Base-by-base conservation (phyloP, 2,888 invertebrate genomes). In the Ophraella communa region DNA sequence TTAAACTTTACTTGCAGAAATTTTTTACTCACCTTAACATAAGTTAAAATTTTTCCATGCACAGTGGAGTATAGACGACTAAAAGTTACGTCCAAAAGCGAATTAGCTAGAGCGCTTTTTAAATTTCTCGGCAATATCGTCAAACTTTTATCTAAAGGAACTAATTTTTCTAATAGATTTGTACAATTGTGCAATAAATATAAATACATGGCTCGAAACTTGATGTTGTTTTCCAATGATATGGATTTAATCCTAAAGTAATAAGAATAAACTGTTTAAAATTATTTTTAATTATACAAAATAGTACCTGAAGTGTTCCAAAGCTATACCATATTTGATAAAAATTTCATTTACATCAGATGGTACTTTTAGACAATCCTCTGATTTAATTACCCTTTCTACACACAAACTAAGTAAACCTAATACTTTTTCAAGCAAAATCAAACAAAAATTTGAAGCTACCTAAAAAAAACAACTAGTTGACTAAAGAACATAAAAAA, bases 321-420 rank as follows among this genome's bases (percentile, higher is more conserved):
- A 72, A 42, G 86, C 78, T 64, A 88, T 88, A 11, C 88, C 89
- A 65, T 88, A 77, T 68, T 86, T 79, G n/a, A 85, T 81, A 78
- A 89, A 84, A 7, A 84, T 79, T 79, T 85, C 84, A 69, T 85
- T 85, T 47, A 86, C 83, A 72, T 85, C 85, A 65, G 85, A 85
- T 14, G 85, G 80, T 62, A 87, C 82, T 54, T 85, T 84, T 65
- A 84, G 78, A 57, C 84, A 80, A 1, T 81, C 82, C 73, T 84
- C 83, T 49, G 82, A 81, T 39, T 76, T 78, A 90, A 66, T 89
- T 85, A 35, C 79, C 77, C 85, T 84, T 73, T 80, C 83, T 0
- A 90, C 79, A 73, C 87, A 86, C 33, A 84, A 81, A 20, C 83
- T 77, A 55, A 90, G 76, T 58, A 90, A 79, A 49, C 83, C 80